These are phyloP conservation scores for Cottus gobio DNA, from an alignment of 2,113 vertebrate genomes.

Conservation along the genomic window DNA sequence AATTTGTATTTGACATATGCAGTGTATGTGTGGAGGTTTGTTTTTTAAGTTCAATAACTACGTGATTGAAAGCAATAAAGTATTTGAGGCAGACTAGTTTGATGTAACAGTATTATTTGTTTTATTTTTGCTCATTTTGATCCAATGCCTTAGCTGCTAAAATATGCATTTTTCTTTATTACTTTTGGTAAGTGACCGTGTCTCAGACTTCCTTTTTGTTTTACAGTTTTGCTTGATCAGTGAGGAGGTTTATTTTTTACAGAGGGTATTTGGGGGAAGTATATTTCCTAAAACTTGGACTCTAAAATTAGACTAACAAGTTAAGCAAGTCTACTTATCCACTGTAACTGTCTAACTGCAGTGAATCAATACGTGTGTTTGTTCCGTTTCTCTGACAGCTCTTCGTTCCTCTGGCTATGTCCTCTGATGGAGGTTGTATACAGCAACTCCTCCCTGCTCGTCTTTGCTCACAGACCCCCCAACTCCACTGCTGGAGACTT, in stretches of 20 bases:
- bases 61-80: background rate
- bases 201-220: background rate
- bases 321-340: background rate
- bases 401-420: constrained; percentile 7
- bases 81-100: background rate
- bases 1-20: no score
- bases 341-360: background rate
- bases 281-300: background rate
- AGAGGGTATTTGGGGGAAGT: background rate
- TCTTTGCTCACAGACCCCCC: constrained; percentile 48
- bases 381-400: constrained; percentile 30
- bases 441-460: constrained; percentile 64
- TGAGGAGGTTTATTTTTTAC: background rate
- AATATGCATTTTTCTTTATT: background rate
- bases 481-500: constrained; percentile 41
- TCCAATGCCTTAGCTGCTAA: background rate
- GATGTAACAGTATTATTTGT: background rate
- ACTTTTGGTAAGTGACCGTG: background rate
- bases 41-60: background rate
- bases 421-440: constrained; percentile 49
- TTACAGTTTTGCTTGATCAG: background rate
- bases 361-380: background rate
- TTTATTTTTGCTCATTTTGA: background rate
- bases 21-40: background rate
- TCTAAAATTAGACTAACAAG: background rate